Conservation (phyloP, 2,797 vertebrate genomes). For the Chlorospingus semifuscus region DNA sequence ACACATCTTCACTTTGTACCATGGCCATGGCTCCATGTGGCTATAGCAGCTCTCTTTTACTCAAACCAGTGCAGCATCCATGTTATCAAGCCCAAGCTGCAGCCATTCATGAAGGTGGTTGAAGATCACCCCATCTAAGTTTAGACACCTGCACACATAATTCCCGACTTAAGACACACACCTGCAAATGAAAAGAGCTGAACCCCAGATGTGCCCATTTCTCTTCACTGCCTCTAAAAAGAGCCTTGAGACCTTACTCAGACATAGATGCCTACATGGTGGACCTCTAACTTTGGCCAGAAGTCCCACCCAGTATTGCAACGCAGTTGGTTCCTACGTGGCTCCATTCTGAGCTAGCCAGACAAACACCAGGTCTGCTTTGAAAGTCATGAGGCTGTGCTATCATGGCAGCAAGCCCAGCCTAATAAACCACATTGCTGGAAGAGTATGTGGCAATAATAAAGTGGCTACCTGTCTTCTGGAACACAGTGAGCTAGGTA, state of each 20-base stretch:
- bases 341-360: neutral
- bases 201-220: neutral
- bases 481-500: neutral
- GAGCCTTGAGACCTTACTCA: neutral
- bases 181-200: neutral
- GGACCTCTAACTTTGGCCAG: neutral
- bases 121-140: neutral
- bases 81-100: neutral
- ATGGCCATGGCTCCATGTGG: neutral
- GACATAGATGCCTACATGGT: neutral
- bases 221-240: neutral
- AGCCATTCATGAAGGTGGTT: neutral
- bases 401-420: conserved; percentile 9
- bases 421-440: neutral
- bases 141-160: neutral
- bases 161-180: neutral
- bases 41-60: neutral
- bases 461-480: conserved; percentile 24
- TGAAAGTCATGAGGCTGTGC: neutral
- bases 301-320: neutral
- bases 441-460: conserved; percentile 18
- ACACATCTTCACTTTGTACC: neutral
- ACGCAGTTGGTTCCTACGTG: neutral
- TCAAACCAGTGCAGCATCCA: neutral
- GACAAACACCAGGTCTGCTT: neutral